Conservation (phyloP, 2,888 invertebrate species). For the Ennomos erosarius region DNA sequence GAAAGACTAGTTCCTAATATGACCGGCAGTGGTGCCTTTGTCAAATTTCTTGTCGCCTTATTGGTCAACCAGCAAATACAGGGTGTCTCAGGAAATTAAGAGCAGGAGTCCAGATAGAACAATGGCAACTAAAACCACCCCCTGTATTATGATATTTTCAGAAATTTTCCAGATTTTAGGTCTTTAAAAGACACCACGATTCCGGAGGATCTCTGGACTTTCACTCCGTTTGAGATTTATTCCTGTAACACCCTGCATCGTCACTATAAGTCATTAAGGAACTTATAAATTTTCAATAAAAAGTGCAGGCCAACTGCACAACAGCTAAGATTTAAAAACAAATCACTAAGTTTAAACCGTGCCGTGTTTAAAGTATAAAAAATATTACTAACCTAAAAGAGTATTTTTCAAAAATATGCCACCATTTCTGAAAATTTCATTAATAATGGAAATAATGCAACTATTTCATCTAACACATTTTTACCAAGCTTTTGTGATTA, state of each 20-base stretch:
- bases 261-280: background rate
- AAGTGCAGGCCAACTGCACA: conserved; percentile 1
- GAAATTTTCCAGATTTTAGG: no score
- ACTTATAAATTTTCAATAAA: background rate
- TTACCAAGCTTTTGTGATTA: conserved; percentile 15
- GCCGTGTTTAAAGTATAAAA: conserved; percentile 29
- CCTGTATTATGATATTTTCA: no score
- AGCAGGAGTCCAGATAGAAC: no score
- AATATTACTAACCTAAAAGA: background rate
- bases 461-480: conserved; percentile 41
- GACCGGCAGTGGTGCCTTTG: conserved; percentile 2
- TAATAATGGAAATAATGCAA: conserved; percentile 45
- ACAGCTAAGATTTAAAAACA: background rate
- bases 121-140: no score
- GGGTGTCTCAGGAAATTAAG: no score
- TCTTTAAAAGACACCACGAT: no score
- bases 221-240: no score
- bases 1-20: conserved; percentile 6
- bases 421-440: conserved; percentile 14
- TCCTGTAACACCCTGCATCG: no score
- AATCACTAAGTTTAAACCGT: conserved; percentile 22
- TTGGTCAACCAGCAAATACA: background rate
- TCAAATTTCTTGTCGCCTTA: background rate
- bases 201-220: no score
- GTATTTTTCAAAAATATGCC: background rate